Percentiles rank a stretch among this genome's conserved stretches.
Conservation (phyloP, 2,888 invertebrate species). For the Acheta domesticus region DNA sequence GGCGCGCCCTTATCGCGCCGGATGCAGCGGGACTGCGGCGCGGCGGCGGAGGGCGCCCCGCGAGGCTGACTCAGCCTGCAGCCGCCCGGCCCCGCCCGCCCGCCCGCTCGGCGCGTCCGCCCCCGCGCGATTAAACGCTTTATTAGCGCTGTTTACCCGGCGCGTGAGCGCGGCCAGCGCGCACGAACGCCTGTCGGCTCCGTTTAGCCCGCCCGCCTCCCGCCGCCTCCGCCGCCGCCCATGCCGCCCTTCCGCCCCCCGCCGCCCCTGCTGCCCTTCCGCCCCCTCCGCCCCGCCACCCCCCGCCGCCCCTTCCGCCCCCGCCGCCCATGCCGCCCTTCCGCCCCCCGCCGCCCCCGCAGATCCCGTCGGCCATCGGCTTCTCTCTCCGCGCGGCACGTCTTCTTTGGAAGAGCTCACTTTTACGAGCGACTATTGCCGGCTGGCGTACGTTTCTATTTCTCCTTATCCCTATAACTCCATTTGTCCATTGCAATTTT, state of each 20-base stretch:
- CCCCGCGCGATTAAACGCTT: constrained; percentile 9
- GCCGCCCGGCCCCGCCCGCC: not conserved
- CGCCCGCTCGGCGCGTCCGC: not conserved
- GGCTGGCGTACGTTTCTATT: too few relatives aligned
- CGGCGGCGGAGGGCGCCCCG: not conserved
- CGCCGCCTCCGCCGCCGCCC: not conserved
- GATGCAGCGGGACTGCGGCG: not conserved
- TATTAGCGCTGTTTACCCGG: constrained; percentile 18
- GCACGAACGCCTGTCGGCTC: not conserved
- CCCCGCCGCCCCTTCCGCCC: not conserved
- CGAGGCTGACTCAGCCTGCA: constrained; percentile 1
- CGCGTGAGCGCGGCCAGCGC: not conserved
- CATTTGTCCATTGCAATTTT: too few relatives aligned
- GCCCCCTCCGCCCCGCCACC: not conserved
- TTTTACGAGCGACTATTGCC: too few relatives aligned
- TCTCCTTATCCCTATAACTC: too few relatives aligned
- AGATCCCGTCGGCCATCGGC: not conserved
- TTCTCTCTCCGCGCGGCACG: too few relatives aligned
- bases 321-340: not conserved
- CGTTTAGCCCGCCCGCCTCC: not conserved
- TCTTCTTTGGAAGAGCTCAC: too few relatives aligned
- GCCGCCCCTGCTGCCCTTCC: not conserved
- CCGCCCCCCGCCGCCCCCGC: not conserved
- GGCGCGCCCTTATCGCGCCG: not conserved
- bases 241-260: not conserved